phyloP scores from a whole-genome alignment of 2,797 vertebrate species.

The Enteromius treurensis region DNA sequence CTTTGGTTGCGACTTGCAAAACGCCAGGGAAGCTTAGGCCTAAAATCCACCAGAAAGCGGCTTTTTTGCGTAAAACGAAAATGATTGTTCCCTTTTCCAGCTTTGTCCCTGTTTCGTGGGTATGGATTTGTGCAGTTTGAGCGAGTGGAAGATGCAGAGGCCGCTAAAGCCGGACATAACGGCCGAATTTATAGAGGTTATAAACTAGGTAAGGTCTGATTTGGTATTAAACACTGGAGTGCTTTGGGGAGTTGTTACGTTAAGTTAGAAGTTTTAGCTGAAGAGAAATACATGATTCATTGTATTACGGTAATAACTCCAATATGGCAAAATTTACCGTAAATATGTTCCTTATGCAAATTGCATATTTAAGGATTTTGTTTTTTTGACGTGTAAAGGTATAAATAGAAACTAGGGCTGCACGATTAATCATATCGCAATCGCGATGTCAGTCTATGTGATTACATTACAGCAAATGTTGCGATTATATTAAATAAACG shows the following conservation, averaged over 20 bases:
- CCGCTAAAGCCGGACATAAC: slow-evolving; percentile 87
- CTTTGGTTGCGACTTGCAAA: slow-evolving; percentile 29
- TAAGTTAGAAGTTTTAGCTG: slow-evolving; percentile 6
- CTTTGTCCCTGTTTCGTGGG: slow-evolving; percentile 87
- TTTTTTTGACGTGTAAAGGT: not conserved
- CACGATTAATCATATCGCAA: no score
- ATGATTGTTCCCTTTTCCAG: slow-evolving; percentile 86
- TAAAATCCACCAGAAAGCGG: slow-evolving; percentile 51
- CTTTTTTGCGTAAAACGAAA: slow-evolving; percentile 58
- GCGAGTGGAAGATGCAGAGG: slow-evolving; percentile 85
- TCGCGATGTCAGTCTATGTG: no score
- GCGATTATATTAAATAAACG: no score
- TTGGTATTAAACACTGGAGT: slow-evolving; percentile 48
- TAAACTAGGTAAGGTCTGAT: slow-evolving; percentile 88
- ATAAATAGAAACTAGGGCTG: not conserved
- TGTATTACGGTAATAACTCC: slow-evolving; percentile 15
- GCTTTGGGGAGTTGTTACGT: slow-evolving; percentile 31
- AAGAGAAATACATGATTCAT: not conserved
- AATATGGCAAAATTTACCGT: not conserved
- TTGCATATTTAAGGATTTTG: not conserved
- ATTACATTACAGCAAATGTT: no score
- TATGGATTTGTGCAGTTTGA: slow-evolving; percentile 93
- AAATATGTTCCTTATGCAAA: not conserved
- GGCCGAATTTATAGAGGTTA: slow-evolving; percentile 89
- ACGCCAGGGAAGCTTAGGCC: slow-evolving; percentile 30